Base-by-base conservation (phyloP, 1,140 invertebrate species). In the Dendrolimus kikuchii region DNA sequence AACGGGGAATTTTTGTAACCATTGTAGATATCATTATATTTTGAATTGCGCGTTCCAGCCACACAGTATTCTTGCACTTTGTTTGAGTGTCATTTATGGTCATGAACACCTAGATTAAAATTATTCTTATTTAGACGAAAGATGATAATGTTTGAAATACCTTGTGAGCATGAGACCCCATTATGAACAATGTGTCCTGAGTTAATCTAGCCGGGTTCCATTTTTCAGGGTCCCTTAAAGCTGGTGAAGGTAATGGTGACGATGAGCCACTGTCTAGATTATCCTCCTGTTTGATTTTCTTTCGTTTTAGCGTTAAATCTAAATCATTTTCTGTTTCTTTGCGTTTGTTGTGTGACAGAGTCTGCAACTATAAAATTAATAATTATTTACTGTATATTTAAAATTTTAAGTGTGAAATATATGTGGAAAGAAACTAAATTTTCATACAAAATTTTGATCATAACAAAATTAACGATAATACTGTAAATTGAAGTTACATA, bases 111-210 rank as follows among this genome's bases (percentile, higher is more conserved):
- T 49, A 38, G 8, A 38, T 39, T 8, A 49, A 49, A 9, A 38
- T 39, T 45, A 8, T 49, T 43, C 46, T 44, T 44, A 36, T 10
- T 45, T 4, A 42, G 9, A 23, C 5, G 46, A 40, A 10, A 42
- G 38, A 46, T 38, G 10, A 43, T 50, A 56, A 43, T 68, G 23
- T 3, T 23, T 23, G 23, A 23, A 3, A 23, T 52, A 93, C 93
- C 84, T 93, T 93, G 66, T 91, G 91, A 37, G 90, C 90, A 77
- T 93, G 92, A 60, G 93, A 92, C 43, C 93, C 93, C 92, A 95
- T 93, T 43, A 95, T 92, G 85, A 95, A 95, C 41, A 92, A 64
- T 4, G 93, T 94, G 8, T 93, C 91, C 43, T 89, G 74, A 39
- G 81, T 90, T 5, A 95, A 81, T 66, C 93, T 85, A 2, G 89